Evolutionary conservation across 2,113 vertebrate species (phyloP).

Genomic region (Sturnus vulgaris): DNA sequence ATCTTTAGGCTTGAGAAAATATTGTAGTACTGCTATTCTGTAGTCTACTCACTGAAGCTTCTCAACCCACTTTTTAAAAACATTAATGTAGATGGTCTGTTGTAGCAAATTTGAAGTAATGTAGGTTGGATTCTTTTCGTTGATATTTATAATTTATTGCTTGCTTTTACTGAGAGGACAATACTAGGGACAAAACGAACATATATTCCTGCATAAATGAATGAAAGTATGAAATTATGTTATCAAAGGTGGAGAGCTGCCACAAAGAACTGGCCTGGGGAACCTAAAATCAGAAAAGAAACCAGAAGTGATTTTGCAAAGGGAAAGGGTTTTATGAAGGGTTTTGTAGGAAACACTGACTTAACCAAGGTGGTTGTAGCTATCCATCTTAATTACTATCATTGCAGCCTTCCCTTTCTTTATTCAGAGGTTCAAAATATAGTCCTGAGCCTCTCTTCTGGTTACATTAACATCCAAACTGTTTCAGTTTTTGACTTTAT

Average conservation of each 20-base stretch:
- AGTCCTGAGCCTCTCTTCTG: not conserved
- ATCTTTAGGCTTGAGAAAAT: not conserved
- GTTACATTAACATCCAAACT: not conserved
- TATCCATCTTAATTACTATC: not conserved
- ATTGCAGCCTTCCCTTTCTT: not conserved
- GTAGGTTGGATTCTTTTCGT: fast-evolving
- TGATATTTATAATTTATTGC: not conserved
- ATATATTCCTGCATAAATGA: not conserved
- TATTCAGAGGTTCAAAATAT: not conserved
- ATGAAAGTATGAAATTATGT: not conserved
- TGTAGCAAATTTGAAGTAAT: not conserved
- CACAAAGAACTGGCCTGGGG: not conserved
- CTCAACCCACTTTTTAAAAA: not conserved
- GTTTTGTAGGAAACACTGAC: not conserved
- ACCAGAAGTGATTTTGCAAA: not conserved
- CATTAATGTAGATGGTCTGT: not conserved
- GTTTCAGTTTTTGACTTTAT: not conserved
- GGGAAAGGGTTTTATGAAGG: not conserved
- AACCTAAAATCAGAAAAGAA: not conserved
- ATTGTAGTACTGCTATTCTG: not conserved
- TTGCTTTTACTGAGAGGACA: not conserved
- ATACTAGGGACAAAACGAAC: not conserved
- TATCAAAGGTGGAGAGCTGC: not conserved
- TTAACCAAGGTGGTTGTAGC: not conserved
- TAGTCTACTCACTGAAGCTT: not conserved